Evolutionary conservation across 2,888 invertebrate genomes (phyloP).

Genomic region (Meiosimyza decipiens): DNA sequence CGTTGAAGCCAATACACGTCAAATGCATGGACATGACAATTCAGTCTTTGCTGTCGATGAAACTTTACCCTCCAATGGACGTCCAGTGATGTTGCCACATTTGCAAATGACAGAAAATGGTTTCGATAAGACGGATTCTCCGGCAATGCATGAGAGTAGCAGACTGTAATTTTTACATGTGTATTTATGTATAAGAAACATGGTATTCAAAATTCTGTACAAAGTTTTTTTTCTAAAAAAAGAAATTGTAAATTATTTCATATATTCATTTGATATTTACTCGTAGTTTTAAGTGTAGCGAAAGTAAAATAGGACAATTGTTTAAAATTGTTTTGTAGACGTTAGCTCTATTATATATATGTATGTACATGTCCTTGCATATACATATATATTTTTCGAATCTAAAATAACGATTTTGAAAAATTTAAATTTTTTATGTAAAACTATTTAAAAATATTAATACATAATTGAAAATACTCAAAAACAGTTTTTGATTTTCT

Average conservation of each 20-base stretch:
- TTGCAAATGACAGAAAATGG: conserved; percentile 56
- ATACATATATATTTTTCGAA: background rate
- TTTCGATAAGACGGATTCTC: conserved; percentile 51
- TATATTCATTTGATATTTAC: background rate
- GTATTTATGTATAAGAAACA: background rate
- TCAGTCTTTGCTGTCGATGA: conserved; percentile 64
- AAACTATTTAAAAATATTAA: background rate
- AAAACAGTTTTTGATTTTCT: too few species aligned
- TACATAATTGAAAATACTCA: too few species aligned
- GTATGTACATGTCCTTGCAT: too few species aligned
- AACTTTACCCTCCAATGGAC: conserved; percentile 56
- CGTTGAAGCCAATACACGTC: conserved; percentile 52
- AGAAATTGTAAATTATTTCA: conserved; percentile 25
- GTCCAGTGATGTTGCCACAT: conserved; percentile 59
- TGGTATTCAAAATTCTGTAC: conserved; percentile 28
- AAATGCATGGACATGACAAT: conserved; percentile 65
- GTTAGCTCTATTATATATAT: conserved; percentile 1
- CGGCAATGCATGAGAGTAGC: conserved; percentile 59
- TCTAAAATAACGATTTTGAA: conserved; percentile 28
- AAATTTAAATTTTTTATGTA: background rate
- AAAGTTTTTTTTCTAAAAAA: conserved; percentile 13
- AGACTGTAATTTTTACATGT: conserved; percentile 54
- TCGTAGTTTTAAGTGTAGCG: conserved; percentile 13
- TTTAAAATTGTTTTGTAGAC: conserved; percentile 37
- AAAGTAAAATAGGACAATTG: conserved; percentile 24